A percentile compares a stretch with the other conserved stretches of the same genome.
phyloP scores from a whole-genome alignment of 2,797 vertebrate genomes.

The Hippoglossus hippoglossus region DNA sequence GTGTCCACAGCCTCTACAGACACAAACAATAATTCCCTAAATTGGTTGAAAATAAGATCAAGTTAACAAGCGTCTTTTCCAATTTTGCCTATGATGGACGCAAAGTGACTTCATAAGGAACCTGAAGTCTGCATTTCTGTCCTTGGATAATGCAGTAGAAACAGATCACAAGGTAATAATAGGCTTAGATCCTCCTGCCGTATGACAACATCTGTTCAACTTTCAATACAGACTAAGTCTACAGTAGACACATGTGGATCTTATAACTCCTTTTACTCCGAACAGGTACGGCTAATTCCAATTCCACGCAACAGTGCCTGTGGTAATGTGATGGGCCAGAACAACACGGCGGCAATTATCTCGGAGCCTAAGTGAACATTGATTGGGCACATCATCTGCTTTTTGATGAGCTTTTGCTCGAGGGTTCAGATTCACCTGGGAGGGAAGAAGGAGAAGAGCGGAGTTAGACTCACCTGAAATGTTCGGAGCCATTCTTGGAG shows the following conservation, averaged over 20 bases:
- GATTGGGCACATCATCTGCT: conserved; percentile 74
- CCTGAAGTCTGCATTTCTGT: background rate
- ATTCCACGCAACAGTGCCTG: conserved; percentile 76
- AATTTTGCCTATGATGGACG: conserved; percentile 10
- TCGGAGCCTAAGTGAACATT: conserved; percentile 69
- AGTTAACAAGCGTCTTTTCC: background rate
- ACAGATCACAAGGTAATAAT: conserved; percentile 2
- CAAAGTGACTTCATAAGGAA: background rate
- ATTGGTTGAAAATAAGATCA: conserved; percentile 8
- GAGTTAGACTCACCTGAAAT: conserved; percentile 91
- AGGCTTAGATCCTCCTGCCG: background rate
- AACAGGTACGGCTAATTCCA: conserved; percentile 75
- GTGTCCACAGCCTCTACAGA: background rate
- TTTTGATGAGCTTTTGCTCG: conserved; percentile 69
- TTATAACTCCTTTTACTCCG: conserved; percentile 46
- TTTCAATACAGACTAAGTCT: conserved; percentile 30
- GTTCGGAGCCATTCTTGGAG: conserved; percentile 99
- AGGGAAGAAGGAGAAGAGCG: conserved; percentile 1
- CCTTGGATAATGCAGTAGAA: background rate
- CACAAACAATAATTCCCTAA: background rate
- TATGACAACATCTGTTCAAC: conserved; percentile 37
- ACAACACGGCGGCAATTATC: conserved; percentile 80
- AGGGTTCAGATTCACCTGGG: conserved; percentile 19
- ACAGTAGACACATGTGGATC: conserved; percentile 24
- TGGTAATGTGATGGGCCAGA: conserved; percentile 68